Evolutionary conservation across 2,888 invertebrate genomes (phyloP).

Genomic region (Dynastes grantii): DNA sequence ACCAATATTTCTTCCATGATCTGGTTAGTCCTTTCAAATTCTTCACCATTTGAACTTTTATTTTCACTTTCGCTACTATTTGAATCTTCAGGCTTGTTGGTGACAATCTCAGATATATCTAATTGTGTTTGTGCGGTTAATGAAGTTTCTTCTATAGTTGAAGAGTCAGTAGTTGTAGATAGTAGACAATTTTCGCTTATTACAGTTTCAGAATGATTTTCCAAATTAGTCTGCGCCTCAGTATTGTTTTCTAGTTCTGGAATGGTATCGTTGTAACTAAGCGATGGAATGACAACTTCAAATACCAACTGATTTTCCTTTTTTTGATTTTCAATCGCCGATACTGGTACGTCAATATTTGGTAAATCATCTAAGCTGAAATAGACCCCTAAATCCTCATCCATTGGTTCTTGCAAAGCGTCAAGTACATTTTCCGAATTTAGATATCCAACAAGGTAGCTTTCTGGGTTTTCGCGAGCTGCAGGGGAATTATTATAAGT

Average conservation of each 20-base stretch:
- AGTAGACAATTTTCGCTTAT: not conserved
- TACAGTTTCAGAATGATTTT: not conserved
- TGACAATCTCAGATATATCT: not conserved
- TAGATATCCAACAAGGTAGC: conserved; percentile 13
- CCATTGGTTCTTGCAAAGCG: conserved; percentile 31
- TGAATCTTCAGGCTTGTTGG: not conserved
- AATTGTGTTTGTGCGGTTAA: not conserved
- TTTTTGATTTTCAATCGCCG: not conserved
- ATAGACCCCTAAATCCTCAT: conserved; percentile 22
- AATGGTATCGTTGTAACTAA: too few relatives aligned
- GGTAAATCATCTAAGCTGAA: conserved; percentile 40
- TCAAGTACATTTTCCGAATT: conserved; percentile 35
- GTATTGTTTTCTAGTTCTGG: too few relatives aligned
- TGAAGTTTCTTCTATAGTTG: not conserved
- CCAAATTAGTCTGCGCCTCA: not conserved
- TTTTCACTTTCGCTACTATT: not conserved
- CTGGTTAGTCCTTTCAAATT: conserved; percentile 14
- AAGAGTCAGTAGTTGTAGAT: not conserved
- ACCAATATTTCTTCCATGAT: conserved; percentile 26
- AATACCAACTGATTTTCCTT: not conserved
- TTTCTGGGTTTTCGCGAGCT: not conserved
- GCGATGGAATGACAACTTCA: not conserved
- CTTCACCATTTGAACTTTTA: not conserved
- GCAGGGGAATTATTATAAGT: not conserved
- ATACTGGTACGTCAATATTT: not conserved